Percentiles rank a stretch among this genome's conserved stretches.
Conservation (phyloP, 2,113 vertebrate genomes). For the Phoxinus phoxinus region DNA sequence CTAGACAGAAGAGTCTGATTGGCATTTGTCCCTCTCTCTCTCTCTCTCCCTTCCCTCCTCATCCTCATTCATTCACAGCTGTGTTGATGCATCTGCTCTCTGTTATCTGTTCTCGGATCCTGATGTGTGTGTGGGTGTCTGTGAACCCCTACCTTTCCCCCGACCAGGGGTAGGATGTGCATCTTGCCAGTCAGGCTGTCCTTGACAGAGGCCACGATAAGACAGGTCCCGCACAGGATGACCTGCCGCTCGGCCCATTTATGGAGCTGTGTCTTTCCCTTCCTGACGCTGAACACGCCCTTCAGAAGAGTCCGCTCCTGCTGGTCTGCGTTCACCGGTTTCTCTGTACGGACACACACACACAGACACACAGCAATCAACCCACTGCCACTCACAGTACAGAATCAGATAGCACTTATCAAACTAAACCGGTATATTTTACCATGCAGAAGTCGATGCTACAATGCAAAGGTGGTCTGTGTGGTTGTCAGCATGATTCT, state of each 20-base stretch:
- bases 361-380: constrained; percentile 24
- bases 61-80: constrained; percentile 55
- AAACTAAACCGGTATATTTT: not conserved
- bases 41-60: not conserved
- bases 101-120: constrained; percentile 44
- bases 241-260: constrained; percentile 97
- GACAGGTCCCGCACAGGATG: constrained; percentile 93
- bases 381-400: not conserved
- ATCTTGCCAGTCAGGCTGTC: constrained; percentile 93
- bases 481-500: too few relatives aligned
- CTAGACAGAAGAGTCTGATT: not conserved
- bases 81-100: constrained; percentile 54
- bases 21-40: not conserved
- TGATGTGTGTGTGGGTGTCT: constrained; percentile 6
- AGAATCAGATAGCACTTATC: not conserved
- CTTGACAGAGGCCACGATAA: constrained; percentile 94
- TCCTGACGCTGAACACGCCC: constrained; percentile 91
- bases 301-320: constrained; percentile 88
- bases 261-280: constrained; percentile 95
- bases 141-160: constrained; percentile 87
- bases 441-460: not conserved
- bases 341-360: constrained; percentile 63
- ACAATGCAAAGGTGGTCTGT: not conserved
- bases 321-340: constrained; percentile 76
- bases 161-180: constrained; percentile 94